A percentile compares a stretch with the other conserved stretches of the same genome.
Evolutionary conservation across 2,797 vertebrate species (phyloP).

Genomic region (Microctenopoma steveboyesi): DNA sequence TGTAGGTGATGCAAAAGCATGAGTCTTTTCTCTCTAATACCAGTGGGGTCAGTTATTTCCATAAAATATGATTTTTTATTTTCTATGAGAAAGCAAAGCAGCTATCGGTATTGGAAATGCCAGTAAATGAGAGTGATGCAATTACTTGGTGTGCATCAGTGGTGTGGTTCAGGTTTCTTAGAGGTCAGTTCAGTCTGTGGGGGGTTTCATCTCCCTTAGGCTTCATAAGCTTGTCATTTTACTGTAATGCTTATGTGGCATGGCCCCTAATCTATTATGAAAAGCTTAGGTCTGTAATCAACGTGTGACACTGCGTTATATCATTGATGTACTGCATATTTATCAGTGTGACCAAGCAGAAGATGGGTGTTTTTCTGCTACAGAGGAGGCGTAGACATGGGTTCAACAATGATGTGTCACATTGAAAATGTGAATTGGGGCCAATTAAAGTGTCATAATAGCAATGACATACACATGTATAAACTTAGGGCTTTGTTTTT

Average conservation of each 20-base stretch:
- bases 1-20: constrained; percentile 12
- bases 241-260: constrained; percentile 38
- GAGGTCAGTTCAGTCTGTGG: constrained; percentile 43
- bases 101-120: constrained; percentile 23
- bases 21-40: constrained; percentile 32
- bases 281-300: constrained; percentile 30
- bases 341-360: constrained; percentile 41
- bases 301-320: constrained; percentile 30
- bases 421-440: not conserved
- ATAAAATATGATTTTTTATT: constrained; percentile 22
- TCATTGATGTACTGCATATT: constrained; percentile 27
- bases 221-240: constrained; percentile 44
- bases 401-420: constrained; percentile 27
- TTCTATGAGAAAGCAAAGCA: constrained; percentile 26
- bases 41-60: constrained; percentile 39
- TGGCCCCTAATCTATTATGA: constrained; percentile 26
- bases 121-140: constrained; percentile 23
- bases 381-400: constrained; percentile 12
- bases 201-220: constrained; percentile 33
- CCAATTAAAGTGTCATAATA: not conserved
- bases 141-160: constrained; percentile 27
- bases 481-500: no score
- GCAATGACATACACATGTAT: no score
- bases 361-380: constrained; percentile 31
- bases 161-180: constrained; percentile 19